phyloP scores from a whole-genome alignment of 2,888 invertebrate genomes.

The Acrobasis consociella region DNA sequence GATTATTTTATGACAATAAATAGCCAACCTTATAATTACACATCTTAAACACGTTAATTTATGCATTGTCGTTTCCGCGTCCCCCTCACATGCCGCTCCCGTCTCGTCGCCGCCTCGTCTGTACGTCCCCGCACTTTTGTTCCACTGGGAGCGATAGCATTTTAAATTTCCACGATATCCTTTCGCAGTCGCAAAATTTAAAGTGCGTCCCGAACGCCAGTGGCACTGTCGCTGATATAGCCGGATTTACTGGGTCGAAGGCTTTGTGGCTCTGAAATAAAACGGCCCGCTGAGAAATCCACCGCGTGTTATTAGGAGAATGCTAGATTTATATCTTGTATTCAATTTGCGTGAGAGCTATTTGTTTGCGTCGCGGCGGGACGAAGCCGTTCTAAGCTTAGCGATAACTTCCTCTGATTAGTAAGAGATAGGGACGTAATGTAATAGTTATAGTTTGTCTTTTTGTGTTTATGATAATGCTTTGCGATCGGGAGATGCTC shows the following conservation, averaged over 20 bases:
- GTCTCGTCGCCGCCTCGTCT: slow-evolving; percentile 30
- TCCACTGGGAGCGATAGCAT: slow-evolving; percentile 55
- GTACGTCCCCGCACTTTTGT: slow-evolving; percentile 49
- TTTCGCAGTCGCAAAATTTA: slow-evolving; percentile 68
- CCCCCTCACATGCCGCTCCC: slow-evolving; percentile 30
- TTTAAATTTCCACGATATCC: slow-evolving; percentile 71
- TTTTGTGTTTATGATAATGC: slow-evolving; percentile 16
- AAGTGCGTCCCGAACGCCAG: slow-evolving; percentile 69
- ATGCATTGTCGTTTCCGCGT: slow-evolving; percentile 6
- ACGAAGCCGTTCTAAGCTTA: slow-evolving; percentile 17
- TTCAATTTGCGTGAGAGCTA: slow-evolving; percentile 77
- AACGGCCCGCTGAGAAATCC: slow-evolving; percentile 77
- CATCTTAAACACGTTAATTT: slow-evolving; percentile 7
- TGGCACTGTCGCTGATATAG: slow-evolving; percentile 77
- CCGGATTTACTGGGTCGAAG: slow-evolving; percentile 74
- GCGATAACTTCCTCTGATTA: slow-evolving; percentile 23
- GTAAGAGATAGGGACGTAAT: slow-evolving; percentile 15
- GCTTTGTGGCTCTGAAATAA: slow-evolving; percentile 76
- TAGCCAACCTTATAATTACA: background rate
- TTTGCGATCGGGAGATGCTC: background rate
- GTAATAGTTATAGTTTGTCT: slow-evolving; percentile 14
- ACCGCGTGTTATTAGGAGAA: slow-evolving; percentile 73
- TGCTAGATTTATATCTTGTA: slow-evolving; percentile 77
- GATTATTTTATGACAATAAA: too few relatives aligned
- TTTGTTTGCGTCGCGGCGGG: slow-evolving; percentile 50